Base-by-base conservation (phyloP, 2,113 vertebrate species). In the Halcyon malimbica region DNA sequence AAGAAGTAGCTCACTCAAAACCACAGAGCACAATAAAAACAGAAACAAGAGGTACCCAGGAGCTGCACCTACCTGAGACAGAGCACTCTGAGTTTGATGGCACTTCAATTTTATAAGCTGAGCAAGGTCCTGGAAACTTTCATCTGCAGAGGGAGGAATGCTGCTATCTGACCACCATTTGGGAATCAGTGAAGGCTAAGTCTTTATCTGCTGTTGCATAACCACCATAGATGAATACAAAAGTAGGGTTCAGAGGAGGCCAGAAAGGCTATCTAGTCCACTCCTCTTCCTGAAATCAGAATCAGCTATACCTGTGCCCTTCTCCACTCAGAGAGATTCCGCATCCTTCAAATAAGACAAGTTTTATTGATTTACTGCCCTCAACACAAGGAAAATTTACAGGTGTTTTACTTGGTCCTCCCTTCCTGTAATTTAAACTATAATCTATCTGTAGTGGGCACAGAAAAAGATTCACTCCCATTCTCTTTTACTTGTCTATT, bases 21-120 rank as follows among this genome's bases (percentile, higher is more conserved):
- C 41, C 20, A 28, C 31, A 84, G 19, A 33, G 28, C 16, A 71
- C 33, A 78, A 13, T 24, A 54, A 70, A 94, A 78, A 7, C 14
- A 62, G 48, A 60, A 84, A 46, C 29, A 82, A 75, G 23, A 56
- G 18, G 10, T 46, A 37, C 10, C 23, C 2, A 1, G 9, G 35
- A 71, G 29, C 33, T 89, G 31, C 21, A 16, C 4, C 28, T 6
- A 1, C 25, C n/a, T 46, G 35, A 63, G 31, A 41, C 0, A 0
- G 28, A 83, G 11, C 6, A 2, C n/a, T 39, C 33, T 44, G 48
- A 3, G 9, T 18, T 93, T 57, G 15, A 29, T 77, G 33, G 11
- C 31, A 51, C 14, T 85, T 67, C 74, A 13, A 50, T 62, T 63
- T 78, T 25, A 56, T 26, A 75, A 71, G 11, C 33, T 91, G 28